Conservation (phyloP, 2,888 invertebrate genomes). For the Lacanobia wlatinum region DNA sequence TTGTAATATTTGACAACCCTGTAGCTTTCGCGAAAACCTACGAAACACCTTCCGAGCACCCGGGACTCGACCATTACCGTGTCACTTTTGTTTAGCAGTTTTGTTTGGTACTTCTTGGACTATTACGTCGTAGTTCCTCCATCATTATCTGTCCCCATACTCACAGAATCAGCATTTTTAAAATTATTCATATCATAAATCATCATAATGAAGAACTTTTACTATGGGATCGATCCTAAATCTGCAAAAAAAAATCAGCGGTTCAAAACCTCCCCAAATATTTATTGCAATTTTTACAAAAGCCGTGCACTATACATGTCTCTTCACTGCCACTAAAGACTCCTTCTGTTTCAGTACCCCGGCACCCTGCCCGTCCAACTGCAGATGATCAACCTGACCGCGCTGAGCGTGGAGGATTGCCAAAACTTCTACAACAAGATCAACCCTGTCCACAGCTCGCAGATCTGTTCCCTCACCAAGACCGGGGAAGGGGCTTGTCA, state of each 20-base stretch:
- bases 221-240: too few relatives aligned
- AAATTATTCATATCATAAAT: too few relatives aligned
- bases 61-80: slow-evolving; percentile 23
- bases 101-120: slow-evolving; percentile 19
- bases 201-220: too few relatives aligned
- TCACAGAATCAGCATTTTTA: neutral
- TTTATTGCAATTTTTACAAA: too few relatives aligned
- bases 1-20: slow-evolving; percentile 25
- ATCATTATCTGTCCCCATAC: neutral
- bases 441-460: slow-evolving; percentile 85
- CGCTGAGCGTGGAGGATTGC: slow-evolving; percentile 88
- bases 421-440: slow-evolving; percentile 79
- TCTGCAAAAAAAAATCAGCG: too few relatives aligned
- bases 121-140: neutral
- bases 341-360: slow-evolving; percentile 84
- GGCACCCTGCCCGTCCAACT: slow-evolving; percentile 88
- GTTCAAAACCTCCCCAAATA: too few relatives aligned
- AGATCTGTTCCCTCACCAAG: slow-evolving; percentile 91
- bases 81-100: slow-evolving; percentile 41
- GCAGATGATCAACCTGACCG: slow-evolving; percentile 88
- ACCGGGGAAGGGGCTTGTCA: slow-evolving; percentile 92
- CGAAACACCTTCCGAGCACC: slow-evolving; percentile 14
- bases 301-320: too few relatives aligned
- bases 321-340: neutral
- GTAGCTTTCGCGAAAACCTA: neutral